A percentile compares a stretch with the other conserved stretches of the same genome.
Evolutionary conservation across 2,888 invertebrate species (phyloP).

Genomic region (Dendrolimus pini): DNA sequence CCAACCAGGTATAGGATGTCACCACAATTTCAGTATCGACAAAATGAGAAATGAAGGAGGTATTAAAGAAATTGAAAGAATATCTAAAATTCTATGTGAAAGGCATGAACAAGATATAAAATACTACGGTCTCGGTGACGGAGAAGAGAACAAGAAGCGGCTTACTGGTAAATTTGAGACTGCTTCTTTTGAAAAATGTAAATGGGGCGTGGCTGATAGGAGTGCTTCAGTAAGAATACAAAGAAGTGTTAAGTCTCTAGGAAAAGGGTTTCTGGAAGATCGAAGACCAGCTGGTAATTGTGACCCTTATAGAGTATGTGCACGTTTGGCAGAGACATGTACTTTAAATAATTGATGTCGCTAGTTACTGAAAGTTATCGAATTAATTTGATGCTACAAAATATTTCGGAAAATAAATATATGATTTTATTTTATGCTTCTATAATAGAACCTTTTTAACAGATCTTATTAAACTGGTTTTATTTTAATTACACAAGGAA

Average conservation of each 20-base stretch:
- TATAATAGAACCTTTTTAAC: too few relatives aligned
- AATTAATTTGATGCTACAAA: too few relatives aligned
- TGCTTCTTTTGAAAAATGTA: slow-evolving; percentile 93
- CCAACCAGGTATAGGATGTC: slow-evolving; percentile 92
- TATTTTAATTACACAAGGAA: too few relatives aligned
- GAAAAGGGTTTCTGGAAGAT: slow-evolving; percentile 96
- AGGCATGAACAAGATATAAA: slow-evolving; percentile 84
- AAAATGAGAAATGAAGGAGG: slow-evolving; percentile 89
- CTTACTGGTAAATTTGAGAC: slow-evolving; percentile 97
- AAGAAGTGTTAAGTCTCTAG: slow-evolving; percentile 88
- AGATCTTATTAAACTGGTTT: too few relatives aligned
- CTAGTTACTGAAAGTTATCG: too few relatives aligned
- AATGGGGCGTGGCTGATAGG: slow-evolving; percentile 91
- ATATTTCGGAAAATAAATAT: too few relatives aligned
- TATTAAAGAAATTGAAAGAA: slow-evolving; percentile 85
- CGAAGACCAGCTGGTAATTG: slow-evolving; percentile 94
- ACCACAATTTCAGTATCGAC: slow-evolving; percentile 92
- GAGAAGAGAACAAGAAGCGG: slow-evolving; percentile 94
- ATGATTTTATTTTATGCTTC: too few relatives aligned
- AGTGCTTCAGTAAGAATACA: slow-evolving; percentile 95
- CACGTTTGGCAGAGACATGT: slow-evolving; percentile 64
- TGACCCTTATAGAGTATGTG: slow-evolving; percentile 84
- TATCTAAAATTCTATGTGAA: slow-evolving; percentile 83
- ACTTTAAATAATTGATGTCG: slow-evolving; percentile 5
- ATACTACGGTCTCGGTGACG: slow-evolving; percentile 92